Percentiles rank a stretch among this genome's conserved stretches.
phyloP scores from a whole-genome alignment of 2,113 vertebrate genomes.

The Bufo gargarizans region DNA sequence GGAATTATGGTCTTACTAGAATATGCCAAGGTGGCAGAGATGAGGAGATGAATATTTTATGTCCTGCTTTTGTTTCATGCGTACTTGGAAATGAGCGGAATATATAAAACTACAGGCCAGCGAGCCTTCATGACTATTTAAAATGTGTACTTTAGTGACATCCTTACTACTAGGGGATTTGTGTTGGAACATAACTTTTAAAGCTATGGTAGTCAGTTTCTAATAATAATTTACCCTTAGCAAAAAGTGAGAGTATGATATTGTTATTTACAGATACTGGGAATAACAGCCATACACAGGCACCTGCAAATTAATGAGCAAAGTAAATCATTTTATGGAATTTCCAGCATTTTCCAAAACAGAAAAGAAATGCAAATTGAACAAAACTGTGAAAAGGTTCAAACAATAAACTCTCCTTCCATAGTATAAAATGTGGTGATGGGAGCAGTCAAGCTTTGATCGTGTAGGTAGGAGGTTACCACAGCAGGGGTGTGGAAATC shows the following conservation, averaged over 20 bases:
- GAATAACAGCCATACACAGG: not conserved
- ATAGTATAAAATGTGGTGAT: too few species aligned
- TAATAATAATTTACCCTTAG: conserved; percentile 4
- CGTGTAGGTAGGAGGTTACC: too few species aligned
- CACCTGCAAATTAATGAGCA: not conserved
- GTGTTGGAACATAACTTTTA: conserved; percentile 24
- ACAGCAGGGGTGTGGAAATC: too few species aligned
- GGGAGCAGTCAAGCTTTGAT: too few species aligned
- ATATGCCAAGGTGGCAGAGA: conserved; percentile 43
- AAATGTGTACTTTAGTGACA: conserved; percentile 37
- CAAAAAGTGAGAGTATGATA: not conserved
- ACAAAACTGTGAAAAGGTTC: not conserved
- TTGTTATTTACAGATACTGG: not conserved
- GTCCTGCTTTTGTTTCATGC: conserved; percentile 46
- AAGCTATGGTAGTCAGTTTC: not conserved
- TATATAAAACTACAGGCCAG: conserved; percentile 38
- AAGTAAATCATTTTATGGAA: not conserved
- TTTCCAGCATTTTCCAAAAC: not conserved
- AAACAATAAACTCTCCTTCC: too few species aligned
- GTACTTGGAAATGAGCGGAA: conserved; percentile 48
- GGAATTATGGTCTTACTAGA: conserved; percentile 35
- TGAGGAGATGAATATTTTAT: conserved; percentile 49
- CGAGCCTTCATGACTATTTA: conserved; percentile 31
- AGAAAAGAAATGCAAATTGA: not conserved
- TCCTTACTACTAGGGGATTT: conserved; percentile 18